Percentiles rank a stretch among this genome's conserved stretches.
Evolutionary conservation across 2,888 invertebrate genomes (phyloP).

Genomic region (Mythimna pallens): DNA sequence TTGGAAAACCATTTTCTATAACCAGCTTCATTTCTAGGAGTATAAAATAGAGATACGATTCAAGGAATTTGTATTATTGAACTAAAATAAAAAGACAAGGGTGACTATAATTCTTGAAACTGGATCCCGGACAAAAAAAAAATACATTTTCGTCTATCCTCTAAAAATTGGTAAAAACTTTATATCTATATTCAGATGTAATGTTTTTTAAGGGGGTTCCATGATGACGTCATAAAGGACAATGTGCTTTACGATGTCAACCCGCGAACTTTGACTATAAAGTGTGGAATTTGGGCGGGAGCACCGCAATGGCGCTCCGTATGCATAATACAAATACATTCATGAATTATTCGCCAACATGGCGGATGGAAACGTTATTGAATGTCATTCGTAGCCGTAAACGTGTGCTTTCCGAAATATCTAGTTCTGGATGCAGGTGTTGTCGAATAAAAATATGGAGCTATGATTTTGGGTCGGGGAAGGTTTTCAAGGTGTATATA

Average conservation of each 20-base stretch:
- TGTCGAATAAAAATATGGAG: slow-evolving; percentile 48
- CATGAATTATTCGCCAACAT: slow-evolving; percentile 65
- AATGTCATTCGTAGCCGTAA: slow-evolving; percentile 66
- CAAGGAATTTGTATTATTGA: background rate
- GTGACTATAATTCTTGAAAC: slow-evolving; percentile 6
- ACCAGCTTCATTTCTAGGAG: background rate
- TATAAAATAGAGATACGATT: background rate
- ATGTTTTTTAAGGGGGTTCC: slow-evolving; percentile 54
- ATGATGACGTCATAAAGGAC: slow-evolving; percentile 64
- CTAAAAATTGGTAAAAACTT: slow-evolving; percentile 45
- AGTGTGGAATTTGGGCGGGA: slow-evolving; percentile 62
- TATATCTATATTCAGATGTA: slow-evolving; percentile 57
- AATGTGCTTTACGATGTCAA: slow-evolving; percentile 61
- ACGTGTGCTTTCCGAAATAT: slow-evolving; percentile 65
- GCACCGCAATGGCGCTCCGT: slow-evolving; percentile 56
- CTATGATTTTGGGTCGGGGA: slow-evolving; percentile 43
- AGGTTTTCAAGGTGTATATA: background rate
- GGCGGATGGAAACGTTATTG: slow-evolving; percentile 66
- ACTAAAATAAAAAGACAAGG: background rate
- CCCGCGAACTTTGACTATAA: slow-evolving; percentile 65
- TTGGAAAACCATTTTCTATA: background rate
- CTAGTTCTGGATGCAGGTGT: slow-evolving; percentile 61
- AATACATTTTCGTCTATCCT: slow-evolving; percentile 8
- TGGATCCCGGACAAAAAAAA: slow-evolving; percentile 21
- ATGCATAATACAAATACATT: slow-evolving; percentile 69